Percentiles rank a stretch among this genome's conserved stretches.
phyloP scores from a whole-genome alignment of 2,113 vertebrate genomes.

The Prietella phreatophila region DNA sequence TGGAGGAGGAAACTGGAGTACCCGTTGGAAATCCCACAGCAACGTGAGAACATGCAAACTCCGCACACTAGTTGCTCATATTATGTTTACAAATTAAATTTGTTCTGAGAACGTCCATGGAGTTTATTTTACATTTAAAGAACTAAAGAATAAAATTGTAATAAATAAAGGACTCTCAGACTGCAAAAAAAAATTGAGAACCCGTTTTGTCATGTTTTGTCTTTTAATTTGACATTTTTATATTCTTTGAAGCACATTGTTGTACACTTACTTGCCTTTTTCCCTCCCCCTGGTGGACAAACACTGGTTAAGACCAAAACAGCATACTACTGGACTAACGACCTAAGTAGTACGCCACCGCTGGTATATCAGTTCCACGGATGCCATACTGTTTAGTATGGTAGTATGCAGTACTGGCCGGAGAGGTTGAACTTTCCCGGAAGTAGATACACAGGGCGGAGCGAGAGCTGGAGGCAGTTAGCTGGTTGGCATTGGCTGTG shows the following conservation, averaged over 20 bases:
- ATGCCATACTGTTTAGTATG: not conserved
- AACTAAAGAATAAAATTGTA: too few relatives aligned
- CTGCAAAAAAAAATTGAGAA: not conserved
- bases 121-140: not conserved
- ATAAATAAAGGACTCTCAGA: not conserved
- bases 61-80: not conserved
- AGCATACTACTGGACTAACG: not conserved
- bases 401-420: not conserved
- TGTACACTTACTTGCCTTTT: not conserved
- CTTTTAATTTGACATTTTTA: not conserved
- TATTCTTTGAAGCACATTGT: not conserved
- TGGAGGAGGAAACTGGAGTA: too few relatives aligned
- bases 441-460: conserved; percentile 54
- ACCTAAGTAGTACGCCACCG: not conserved
- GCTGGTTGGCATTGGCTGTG: conserved; percentile 60
- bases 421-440: conserved; percentile 43
- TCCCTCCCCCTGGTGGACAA: conserved; percentile 1
- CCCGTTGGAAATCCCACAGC: too few relatives aligned
- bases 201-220: not conserved
- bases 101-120: not conserved
- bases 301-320: not conserved
- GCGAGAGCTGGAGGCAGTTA: conserved; percentile 35
- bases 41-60: too few relatives aligned
- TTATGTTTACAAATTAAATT: not conserved
- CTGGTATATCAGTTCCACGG: not conserved